Evolutionary conservation across 2,113 vertebrate genomes (phyloP), one percentile per base, ranked within the genome.

Genomic region (Protobothrops mucrosquamatus): DNA sequence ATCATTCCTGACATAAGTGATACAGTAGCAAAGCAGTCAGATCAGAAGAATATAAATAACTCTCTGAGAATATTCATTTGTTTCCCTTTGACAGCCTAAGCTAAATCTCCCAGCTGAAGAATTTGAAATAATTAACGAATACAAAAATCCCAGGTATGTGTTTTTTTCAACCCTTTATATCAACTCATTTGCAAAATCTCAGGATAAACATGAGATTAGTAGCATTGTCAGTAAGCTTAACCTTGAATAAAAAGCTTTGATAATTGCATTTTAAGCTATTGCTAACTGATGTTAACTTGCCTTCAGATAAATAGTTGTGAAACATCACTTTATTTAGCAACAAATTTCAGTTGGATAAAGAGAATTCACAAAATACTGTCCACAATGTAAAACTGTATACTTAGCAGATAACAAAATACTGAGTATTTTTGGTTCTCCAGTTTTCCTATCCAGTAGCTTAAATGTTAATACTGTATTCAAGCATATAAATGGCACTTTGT

Each of bases 111-210:
- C 95, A 88, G 92, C 92, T n/a, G 91, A 97, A 93, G 95, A 98
- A 94, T 97, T 97, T 57, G 93, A 92, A 96, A 51, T 95, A 93
- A 95, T 96, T 93, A 97, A 97, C 39, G 94, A 91, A 92, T 98
- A 98, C 94, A 97, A 98, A 96, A 97, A 96, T 91, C 95, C 96
- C 61, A 97, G 97, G 97, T 98, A 97, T 1, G 92, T 23, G 18
- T 57, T 88, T 94, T 59, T 92, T 93, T 7, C 0, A 91, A 57
- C 23, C 23, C 87, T 3, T 7, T 89, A 6, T 89, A 88, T 18
- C 52, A 26, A 52, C 5, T n/a, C 46, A 87, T 87, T 52, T 87
- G 12, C 48, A 48, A 87, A 18, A 87, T 51, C 34, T 89, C 46
- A 26, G 48, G 11, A 43, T 90, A 94, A 64, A 91, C 6, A 88